Evolutionary conservation across 2,797 vertebrate species (phyloP).

Genomic region (Clarias pachynema): DNA sequence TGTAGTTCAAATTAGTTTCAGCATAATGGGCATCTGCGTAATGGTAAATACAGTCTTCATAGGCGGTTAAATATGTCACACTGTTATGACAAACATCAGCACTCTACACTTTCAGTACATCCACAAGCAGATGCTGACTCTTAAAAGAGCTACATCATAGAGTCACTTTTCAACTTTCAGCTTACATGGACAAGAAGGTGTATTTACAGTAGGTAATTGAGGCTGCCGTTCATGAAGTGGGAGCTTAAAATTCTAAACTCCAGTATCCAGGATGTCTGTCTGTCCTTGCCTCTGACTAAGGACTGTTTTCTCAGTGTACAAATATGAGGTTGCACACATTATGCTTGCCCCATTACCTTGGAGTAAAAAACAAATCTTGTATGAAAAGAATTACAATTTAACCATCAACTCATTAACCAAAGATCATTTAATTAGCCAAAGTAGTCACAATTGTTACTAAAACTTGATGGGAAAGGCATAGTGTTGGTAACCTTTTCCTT

Average conservation of each 20-base stretch:
- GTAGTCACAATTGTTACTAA: background rate
- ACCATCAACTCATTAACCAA: background rate
- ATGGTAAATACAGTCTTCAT: slow-evolving; percentile 79
- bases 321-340: background rate
- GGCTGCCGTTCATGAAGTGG: too few relatives aligned
- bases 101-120: slow-evolving; percentile 93
- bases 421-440: background rate
- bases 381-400: background rate
- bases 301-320: background rate
- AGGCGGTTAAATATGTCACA: slow-evolving; percentile 90
- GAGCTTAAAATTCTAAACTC: background rate
- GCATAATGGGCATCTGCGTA: slow-evolving; percentile 83
- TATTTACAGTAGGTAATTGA: background rate
- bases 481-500: background rate
- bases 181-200: background rate
- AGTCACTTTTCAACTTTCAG: background rate
- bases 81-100: slow-evolving; percentile 86
- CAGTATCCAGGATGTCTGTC: background rate
- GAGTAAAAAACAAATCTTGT: background rate
- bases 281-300: too few relatives aligned
- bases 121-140: slow-evolving; percentile 95
- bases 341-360: background rate
- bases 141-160: slow-evolving; percentile 69
- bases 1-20: slow-evolving; percentile 68
- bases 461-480: background rate